Base-by-base conservation (phyloP, 2,113 vertebrate species). In the Engystomops pustulosus region DNA sequence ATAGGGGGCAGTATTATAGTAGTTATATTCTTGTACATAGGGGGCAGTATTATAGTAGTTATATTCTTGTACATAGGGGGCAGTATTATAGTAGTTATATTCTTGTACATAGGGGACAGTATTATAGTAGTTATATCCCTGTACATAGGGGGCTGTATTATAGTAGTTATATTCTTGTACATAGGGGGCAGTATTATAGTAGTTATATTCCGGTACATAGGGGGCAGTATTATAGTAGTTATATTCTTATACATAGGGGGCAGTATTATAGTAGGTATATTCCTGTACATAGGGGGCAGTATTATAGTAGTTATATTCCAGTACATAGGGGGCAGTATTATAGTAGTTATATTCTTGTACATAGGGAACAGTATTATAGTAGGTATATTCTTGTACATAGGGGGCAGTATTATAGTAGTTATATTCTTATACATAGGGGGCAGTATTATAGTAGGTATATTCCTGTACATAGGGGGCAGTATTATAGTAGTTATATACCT, bases 11-110 rank as follows among this genome's bases (percentile, higher is more conserved):
- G 25, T 30, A 62, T 62, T 62, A 62, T 62, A 62, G 58, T 62
- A 62, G 58, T 62, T 62, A 30, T 62, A 62, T 62, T 62, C 58
- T 62, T 62, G 58, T 62, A 62, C 12, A 62, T 62, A 62, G 58
- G 58, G n/a, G 30, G 58, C 12, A 62, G 58, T 62, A 62, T 62
- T 62, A 62, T 30, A 62, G 58, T 62, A 62, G 58, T 62, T 62
- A 30, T 62, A 62, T 62, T 62, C 58, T 30, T 62, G 58, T 62
- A 62, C 6, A 62, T 30, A 62, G 25, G 58, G n/a, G 2, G 58
- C 25, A 62, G 58, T 30, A 62, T 62, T 62, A 62, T 62, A 62
- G 58, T 62, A 27, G 58, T 62, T 62, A 62, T 62, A 62, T 62
- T 62, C 58, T 62, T 62, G 58, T 62, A 62, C 8, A 62, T 62